Base-by-base conservation (phyloP, 1,140 invertebrate species). In the Megathymus violae region DNA sequence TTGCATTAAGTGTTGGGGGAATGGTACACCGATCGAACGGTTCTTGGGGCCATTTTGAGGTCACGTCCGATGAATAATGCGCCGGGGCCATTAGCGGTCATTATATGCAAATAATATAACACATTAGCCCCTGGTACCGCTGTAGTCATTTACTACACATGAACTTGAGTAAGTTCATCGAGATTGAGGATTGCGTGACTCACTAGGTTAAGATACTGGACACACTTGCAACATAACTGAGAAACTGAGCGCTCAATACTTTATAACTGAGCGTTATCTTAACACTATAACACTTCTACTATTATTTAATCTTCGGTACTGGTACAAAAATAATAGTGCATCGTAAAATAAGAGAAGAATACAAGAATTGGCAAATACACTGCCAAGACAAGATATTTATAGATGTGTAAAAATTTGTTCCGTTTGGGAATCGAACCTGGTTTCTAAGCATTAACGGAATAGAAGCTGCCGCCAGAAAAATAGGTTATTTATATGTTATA, bases 81-180 rank as follows among this genome's bases (percentile, higher is more conserved):
- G 73, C 73, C 59, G 65, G 68, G 56, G 69, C 78, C 81, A 88
- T 89, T 89, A 89, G 75, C 72, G 78, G 85, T 89, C 86, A 86
- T 89, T 90, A 88, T 88, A 88, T 90, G 88, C 84, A 88, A 90
- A 90, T 89, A 86, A 87, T 85, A 85, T 87, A 80, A 82, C 76
- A 86, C 74, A 84, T 88, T 80, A 85, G 73, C 78, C 61, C 16
- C 66, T 64, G 69, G 74, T 74, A 73, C 72, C 71, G 58, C 47
- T 64, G 56, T 66, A 72, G 67, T 67, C 60, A 54, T 67, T 73
- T 66, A 63, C 48, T 66, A 59, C 44, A 59, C 56, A 59, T 43
- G 43, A 59, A 59, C 56, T 59, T 59, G 43, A n/a, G n/a, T 27
- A 16, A 52, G 51, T 52, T 52, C 50, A 36, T 11, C 40, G 50